Base-by-base conservation (phyloP, 2,888 invertebrate species). In the Drosophila conformis region DNA sequence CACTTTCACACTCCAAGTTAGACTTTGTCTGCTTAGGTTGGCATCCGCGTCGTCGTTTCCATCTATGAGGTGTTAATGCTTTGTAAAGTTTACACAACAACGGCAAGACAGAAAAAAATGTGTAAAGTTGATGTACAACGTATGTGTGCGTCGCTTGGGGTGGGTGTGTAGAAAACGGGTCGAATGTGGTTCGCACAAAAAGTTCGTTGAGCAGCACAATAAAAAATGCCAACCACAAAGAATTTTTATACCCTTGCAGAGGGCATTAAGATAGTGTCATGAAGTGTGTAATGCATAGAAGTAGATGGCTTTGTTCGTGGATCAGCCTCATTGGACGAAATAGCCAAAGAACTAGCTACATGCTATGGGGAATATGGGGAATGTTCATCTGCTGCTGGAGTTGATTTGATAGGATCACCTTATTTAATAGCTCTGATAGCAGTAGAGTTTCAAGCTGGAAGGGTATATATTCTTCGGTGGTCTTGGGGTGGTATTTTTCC, bases 151-250 rank as follows among this genome's bases (percentile, higher is more conserved):
- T 46, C 48, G 27, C 51, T 56, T 35, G 51, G 18, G 38, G 36
- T 11, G 40, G 21, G 25, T 15, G 51, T 8, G 29, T 3, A 21
- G 13, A 5, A 11, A 46, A 15, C 25, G 25, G 36, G 36, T 18
- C 49, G 49, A 49, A 7, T 7, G 36, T 27, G 13, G 33, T 7
- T 18, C 33, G 46, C 46, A 25, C 62, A 69, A 70, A 80, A 76
- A 73, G 67, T 65, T 66, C 66, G 56, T 67, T 65, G 67, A 67
- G 76, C 58, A 67, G 53, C 73, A 70, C 70, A 63, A 80, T 80
- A 84, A 86, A 84, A 84, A 83, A 83, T 71, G 61, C 62, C 76
- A 86, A 82, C 85, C 90, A 87, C 89, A 90, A 88, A 84, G 85
- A 83, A 89, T 82, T 90, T 90, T 83, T 83, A 90, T 89, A 81